Evolutionary conservation across 1,140 invertebrate species (phyloP).

Genomic region (Asobara japonica): DNA sequence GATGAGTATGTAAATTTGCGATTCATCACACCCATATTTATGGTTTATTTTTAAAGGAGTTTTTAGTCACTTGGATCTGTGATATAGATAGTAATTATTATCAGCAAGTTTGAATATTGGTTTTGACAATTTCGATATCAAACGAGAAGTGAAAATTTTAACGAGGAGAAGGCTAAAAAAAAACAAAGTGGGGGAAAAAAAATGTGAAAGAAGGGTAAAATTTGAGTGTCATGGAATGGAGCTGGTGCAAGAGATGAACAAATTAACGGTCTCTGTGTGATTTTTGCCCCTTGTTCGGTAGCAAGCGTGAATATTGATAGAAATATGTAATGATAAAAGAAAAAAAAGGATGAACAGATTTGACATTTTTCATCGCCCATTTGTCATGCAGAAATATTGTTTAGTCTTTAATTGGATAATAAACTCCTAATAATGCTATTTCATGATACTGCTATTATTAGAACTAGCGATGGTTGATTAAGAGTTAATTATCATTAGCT

Average conservation of each 20-base stretch:
- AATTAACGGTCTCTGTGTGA: slow-evolving; percentile 40
- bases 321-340: not conserved
- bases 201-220: slow-evolving; percentile 34
- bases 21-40: slow-evolving; percentile 63
- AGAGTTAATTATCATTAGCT: slow-evolving; percentile 38
- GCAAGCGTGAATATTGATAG: slow-evolving; percentile 30
- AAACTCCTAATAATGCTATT: slow-evolving; percentile 32
- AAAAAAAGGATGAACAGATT: not conserved
- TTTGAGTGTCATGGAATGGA: slow-evolving; percentile 49
- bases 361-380: slow-evolving; percentile 20
- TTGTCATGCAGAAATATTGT: not conserved
- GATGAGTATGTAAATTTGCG: slow-evolving; percentile 49
- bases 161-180: slow-evolving; percentile 37
- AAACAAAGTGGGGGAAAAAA: slow-evolving; percentile 43
- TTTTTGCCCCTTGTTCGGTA: slow-evolving; percentile 57
- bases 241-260: slow-evolving; percentile 43
- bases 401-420: slow-evolving; percentile 30
- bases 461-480: slow-evolving; percentile 35
- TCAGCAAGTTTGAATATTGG: slow-evolving; percentile 64
- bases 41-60: slow-evolving; percentile 68
- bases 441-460: slow-evolving; percentile 34
- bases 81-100: slow-evolving; percentile 69
- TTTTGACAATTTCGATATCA: slow-evolving; percentile 62
- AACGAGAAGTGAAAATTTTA: slow-evolving; percentile 26
- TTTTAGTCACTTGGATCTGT: slow-evolving; percentile 67